Evolutionary conservation across 2,888 invertebrate species (phyloP).

Genomic region (Hypena proboscidalis): DNA sequence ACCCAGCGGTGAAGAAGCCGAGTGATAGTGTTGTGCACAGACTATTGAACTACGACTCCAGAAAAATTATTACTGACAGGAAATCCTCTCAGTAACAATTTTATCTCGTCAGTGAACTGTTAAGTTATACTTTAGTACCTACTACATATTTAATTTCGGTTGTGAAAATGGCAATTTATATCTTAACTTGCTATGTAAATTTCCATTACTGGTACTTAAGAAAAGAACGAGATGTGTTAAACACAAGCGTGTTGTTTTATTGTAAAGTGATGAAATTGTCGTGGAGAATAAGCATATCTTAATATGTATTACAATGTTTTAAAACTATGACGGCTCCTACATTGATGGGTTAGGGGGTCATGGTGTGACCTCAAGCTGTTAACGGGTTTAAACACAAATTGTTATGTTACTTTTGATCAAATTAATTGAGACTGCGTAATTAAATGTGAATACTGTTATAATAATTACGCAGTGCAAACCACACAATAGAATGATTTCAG

Average conservation of each 20-base stretch:
- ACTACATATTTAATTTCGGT: slow-evolving; percentile 84
- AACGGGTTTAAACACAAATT: slow-evolving; percentile 21
- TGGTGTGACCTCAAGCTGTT: slow-evolving; percentile 6
- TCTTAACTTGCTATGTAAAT: slow-evolving; percentile 78
- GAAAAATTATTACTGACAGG: slow-evolving; percentile 62
- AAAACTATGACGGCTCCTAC: slow-evolving; percentile 2
- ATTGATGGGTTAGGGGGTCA: slow-evolving; percentile 1
- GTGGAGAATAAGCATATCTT: slow-evolving; percentile 70
- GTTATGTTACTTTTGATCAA: slow-evolving; percentile 31
- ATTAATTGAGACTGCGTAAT: slow-evolving; percentile 28
- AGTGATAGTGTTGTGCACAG: slow-evolving; percentile 81
- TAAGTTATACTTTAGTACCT: slow-evolving; percentile 77
- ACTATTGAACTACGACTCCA: slow-evolving; percentile 50
- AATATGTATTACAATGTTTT: slow-evolving; percentile 43
- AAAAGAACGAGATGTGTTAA: slow-evolving; percentile 76
- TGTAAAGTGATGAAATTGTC: slow-evolving; percentile 65
- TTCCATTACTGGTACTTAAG: slow-evolving; percentile 74
- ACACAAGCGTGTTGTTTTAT: slow-evolving; percentile 76
- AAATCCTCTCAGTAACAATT: slow-evolving; percentile 57
- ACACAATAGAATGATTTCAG: slow-evolving; percentile 14
- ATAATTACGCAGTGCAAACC: slow-evolving; percentile 36
- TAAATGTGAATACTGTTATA: slow-evolving; percentile 33
- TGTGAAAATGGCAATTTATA: slow-evolving; percentile 85
- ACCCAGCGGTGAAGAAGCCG: slow-evolving; percentile 57
- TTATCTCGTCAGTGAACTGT: slow-evolving; percentile 64